These are phyloP conservation scores for Hypercompe scribonia DNA, from an alignment of 2,888 invertebrate genomes.

Conservation along the genomic window DNA sequence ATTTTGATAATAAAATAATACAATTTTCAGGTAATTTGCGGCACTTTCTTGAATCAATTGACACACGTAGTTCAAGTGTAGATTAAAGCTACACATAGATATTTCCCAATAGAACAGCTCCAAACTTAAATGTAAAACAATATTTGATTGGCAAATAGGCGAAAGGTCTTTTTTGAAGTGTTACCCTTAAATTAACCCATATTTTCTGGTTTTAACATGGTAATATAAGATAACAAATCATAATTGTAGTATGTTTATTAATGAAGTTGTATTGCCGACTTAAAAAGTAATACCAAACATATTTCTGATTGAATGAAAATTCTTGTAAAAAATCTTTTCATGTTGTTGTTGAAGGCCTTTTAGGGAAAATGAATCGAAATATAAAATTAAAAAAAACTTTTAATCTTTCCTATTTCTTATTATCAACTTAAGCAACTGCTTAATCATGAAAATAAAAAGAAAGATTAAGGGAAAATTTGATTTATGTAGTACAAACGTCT, in stretches of 20 bases:
- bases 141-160: too few species aligned
- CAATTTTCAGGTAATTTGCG: too few species aligned
- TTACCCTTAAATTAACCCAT: neutral
- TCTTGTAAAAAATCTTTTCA: neutral
- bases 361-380: neutral
- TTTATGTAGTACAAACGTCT: constrained; percentile 7
- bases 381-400: neutral
- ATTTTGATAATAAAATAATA: too few species aligned
- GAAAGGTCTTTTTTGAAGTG: too few species aligned
- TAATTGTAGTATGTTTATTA: neutral
- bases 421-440: neutral
- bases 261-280: neutral
- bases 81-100: neutral
- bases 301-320: neutral
- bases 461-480: constrained; percentile 9
- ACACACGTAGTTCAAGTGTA: neutral
- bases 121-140: too few species aligned
- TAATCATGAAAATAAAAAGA: constrained; percentile 8
- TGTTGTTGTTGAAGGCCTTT: neutral
- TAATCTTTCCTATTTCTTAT: neutral
- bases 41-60: too few species aligned
- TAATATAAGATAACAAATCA: neutral
- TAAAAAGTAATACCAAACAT: neutral
- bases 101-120: too few species aligned
- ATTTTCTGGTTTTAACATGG: neutral